Base-by-base conservation (phyloP, 2,113 vertebrate species). In the Eleginops maclovinus region DNA sequence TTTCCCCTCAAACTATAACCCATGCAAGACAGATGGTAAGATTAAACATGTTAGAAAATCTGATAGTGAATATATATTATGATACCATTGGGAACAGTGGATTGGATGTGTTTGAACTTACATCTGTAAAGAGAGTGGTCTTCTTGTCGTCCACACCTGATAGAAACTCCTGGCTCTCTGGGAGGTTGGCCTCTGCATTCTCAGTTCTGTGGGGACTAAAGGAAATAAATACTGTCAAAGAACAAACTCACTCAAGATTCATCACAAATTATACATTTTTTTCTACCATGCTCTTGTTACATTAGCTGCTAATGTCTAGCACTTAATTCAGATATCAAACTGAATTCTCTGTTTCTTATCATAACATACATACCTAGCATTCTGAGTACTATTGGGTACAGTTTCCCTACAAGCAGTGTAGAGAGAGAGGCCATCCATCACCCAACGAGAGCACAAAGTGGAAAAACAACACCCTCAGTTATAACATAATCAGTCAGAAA, bases 1-100 rank as follows among this genome's bases (percentile, higher is more conserved):
- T 91, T 99, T 99, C 83, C 98, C 98, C 90, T 98, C 98, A 15
- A 98, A 99, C 98, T 99, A 87, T 7, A 4, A 59, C 50, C 10
- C 74, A 70, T 67, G 12, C 6, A 59, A 0, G 0, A 68, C 19
- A 61, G 81, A 58, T n/a, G 41, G 72, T 19, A 74, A 17, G 28
- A 47, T 41, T 6, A 51, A 60, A 40, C 4, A 53, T 10, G 24
- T 72, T 26, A 51, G 47, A 26, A 49, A 0, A 22, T 43, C 16
- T 2, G 2, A 24, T 9, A 61, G 6, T n/a, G 15, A 11, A 51
- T 6, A n/a, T 47, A 19, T 53, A 16, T 31, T 21, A 28, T 13
- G 51, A 58, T 24, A 11, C 10, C 9, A 16, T 16, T 21, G 24
- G 47, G 19, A 36, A 11, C 21, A 28, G 43, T 24, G 2, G 1